These are phyloP conservation scores for Drosophila sucinea DNA, from an alignment of 1,140 invertebrate genomes.

Conservation along the genomic window DNA sequence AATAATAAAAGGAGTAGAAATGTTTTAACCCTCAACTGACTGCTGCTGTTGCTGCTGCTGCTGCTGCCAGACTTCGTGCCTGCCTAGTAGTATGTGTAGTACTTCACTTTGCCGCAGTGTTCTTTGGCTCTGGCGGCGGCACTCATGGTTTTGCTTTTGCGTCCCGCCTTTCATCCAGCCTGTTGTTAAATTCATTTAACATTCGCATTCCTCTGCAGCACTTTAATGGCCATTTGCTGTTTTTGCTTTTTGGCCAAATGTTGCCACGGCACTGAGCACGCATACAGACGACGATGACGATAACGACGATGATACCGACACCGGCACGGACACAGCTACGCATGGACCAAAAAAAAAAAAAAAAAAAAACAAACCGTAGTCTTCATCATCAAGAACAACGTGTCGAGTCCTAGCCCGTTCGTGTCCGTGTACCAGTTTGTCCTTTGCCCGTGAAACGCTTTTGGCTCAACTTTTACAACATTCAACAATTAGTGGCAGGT, in stretches of 20 bases:
- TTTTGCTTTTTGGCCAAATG: conserved; percentile 37
- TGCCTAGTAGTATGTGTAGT: background rate
- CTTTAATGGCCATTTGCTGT: conserved; percentile 57
- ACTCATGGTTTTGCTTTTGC: background rate
- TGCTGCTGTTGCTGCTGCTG: background rate
- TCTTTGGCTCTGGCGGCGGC: background rate
- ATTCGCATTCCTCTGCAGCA: conserved; percentile 44
- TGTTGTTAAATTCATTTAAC: conserved; percentile 66
- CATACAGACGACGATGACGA: conserved; percentile 14
- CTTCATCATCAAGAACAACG: background rate
- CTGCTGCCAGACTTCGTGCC: background rate
- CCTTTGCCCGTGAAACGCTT: conserved; percentile 11
- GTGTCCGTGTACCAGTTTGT: background rate
- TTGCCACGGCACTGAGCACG: conserved; percentile 17
- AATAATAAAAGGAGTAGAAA: conserved; percentile 29
- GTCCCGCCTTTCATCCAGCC: background rate
- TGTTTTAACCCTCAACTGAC: conserved; percentile 26
- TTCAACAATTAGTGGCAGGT: conserved; percentile 64
- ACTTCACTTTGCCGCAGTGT: conserved; percentile 7
- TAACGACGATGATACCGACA: conserved; percentile 9
- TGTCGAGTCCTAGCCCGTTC: background rate
- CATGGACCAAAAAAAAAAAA: conserved; percentile 2
- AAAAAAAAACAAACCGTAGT: conserved; percentile 2
- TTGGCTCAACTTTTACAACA: conserved; percentile 32
- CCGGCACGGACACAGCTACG: background rate